Evolutionary conservation across 2,797 vertebrate genomes (phyloP).

Genomic region (Pelochelys cantorii): DNA sequence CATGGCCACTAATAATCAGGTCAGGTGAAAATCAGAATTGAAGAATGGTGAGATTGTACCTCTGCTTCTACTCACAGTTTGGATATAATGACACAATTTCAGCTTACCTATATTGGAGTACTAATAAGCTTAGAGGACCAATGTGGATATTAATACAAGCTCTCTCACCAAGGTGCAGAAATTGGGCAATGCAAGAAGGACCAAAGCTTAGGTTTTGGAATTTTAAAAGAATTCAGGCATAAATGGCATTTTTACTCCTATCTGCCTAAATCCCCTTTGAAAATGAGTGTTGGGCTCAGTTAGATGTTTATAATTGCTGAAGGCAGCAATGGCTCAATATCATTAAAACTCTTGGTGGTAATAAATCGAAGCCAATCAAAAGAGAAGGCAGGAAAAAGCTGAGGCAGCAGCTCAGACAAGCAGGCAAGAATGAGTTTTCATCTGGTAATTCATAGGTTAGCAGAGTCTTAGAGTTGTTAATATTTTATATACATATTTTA

Average conservation of each 20-base stretch:
- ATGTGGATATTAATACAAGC: background rate
- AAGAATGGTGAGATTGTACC: rapidly evolving
- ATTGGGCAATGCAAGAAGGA: background rate
- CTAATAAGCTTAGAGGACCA: background rate
- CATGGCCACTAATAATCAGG: background rate
- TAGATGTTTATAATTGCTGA: background rate
- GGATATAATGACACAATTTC: background rate
- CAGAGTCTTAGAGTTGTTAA: background rate
- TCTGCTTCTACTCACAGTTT: background rate
- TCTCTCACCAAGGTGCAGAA: background rate
- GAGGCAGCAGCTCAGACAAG: background rate
- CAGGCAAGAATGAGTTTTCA: background rate
- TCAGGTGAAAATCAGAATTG: rapidly evolving
- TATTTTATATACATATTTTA: background rate
- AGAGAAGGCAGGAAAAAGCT: background rate
- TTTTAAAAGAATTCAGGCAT: background rate
- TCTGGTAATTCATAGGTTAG: background rate
- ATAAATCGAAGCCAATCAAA: background rate
- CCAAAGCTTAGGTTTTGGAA: background rate
- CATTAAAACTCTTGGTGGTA: background rate
- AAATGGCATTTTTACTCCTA: background rate
- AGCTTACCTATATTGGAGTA: rapidly evolving
- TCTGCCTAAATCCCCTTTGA: background rate
- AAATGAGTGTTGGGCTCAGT: background rate
- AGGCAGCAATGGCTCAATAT: background rate